phyloP scores from a whole-genome alignment of 2,888 invertebrate species.

The Strigamia maritima region DNA sequence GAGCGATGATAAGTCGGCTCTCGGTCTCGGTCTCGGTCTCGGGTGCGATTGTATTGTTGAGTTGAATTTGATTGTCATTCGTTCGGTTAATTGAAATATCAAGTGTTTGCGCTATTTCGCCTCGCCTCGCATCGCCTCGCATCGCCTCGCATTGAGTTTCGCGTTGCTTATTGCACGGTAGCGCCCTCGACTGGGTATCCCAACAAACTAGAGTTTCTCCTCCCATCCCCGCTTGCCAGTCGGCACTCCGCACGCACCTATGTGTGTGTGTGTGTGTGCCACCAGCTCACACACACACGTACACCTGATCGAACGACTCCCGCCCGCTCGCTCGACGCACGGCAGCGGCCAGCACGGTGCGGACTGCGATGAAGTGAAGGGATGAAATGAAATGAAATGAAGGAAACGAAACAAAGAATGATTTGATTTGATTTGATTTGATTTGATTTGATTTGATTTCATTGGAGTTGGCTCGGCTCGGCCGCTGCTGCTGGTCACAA shows the following conservation, averaged over 20 bases:
- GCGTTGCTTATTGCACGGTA: not conserved
- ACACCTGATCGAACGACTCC: not conserved
- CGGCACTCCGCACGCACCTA: constrained; percentile 2
- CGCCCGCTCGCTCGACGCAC: not conserved
- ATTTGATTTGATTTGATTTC: too few species aligned
- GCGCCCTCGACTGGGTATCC: not conserved
- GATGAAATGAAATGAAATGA: too few species aligned
- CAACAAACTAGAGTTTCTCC: not conserved
- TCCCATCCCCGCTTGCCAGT: constrained; percentile 16
- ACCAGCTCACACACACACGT: not conserved
- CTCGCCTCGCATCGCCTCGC: not conserved
- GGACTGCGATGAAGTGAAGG: not conserved
- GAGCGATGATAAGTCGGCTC: too few species aligned
- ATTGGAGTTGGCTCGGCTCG: too few species aligned
- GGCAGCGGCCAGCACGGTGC: not conserved
- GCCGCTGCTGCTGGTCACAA: not conserved
- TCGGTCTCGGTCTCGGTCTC: too few species aligned
- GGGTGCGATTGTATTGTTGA: too few species aligned
- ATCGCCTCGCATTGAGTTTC: not conserved
- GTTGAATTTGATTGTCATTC: too few species aligned
- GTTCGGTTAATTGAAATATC: constrained; percentile 16
- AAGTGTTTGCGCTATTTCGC: not conserved
- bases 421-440: too few species aligned
- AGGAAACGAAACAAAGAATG: too few species aligned
- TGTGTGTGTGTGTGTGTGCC: constrained; percentile 9